Evolutionary conservation across 2,888 invertebrate genomes (phyloP).

Genomic region (Aromia moschata): DNA sequence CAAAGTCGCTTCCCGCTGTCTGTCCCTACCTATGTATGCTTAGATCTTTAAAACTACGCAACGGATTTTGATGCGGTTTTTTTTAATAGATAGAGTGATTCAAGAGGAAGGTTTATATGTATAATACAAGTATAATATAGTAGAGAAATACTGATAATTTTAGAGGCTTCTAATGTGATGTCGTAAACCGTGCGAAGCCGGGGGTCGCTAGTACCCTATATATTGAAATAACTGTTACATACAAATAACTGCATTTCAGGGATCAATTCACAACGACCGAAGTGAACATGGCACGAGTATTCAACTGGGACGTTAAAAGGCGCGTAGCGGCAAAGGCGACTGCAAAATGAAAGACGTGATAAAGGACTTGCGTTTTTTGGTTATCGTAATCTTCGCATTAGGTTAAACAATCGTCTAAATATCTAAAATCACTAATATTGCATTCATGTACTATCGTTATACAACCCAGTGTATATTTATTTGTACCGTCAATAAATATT

Average conservation of each 20-base stretch:
- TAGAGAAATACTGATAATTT: no score
- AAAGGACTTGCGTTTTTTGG: background rate
- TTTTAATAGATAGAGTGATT: no score
- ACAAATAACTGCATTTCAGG: constrained; percentile 67
- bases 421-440: constrained; percentile 22
- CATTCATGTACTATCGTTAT: background rate
- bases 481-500: background rate
- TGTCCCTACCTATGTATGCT: no score
- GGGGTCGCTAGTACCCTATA: background rate
- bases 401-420: background rate
- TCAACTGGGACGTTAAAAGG: constrained; percentile 97
- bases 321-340: constrained; percentile 62
- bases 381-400: background rate
- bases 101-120: no score
- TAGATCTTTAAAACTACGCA: no score
- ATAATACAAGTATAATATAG: no score
- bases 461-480: background rate
- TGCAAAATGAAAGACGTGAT: constrained; percentile 38
- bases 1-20: no score
- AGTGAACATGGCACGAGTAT: constrained; percentile 98
- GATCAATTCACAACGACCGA: constrained; percentile 98
- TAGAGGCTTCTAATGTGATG: no score
- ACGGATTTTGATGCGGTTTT: no score
- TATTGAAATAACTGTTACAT: background rate
- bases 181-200: no score